These are phyloP conservation scores for Cheilosia scutellata DNA, from an alignment of 2,888 invertebrate genomes.

Conservation along the genomic window DNA sequence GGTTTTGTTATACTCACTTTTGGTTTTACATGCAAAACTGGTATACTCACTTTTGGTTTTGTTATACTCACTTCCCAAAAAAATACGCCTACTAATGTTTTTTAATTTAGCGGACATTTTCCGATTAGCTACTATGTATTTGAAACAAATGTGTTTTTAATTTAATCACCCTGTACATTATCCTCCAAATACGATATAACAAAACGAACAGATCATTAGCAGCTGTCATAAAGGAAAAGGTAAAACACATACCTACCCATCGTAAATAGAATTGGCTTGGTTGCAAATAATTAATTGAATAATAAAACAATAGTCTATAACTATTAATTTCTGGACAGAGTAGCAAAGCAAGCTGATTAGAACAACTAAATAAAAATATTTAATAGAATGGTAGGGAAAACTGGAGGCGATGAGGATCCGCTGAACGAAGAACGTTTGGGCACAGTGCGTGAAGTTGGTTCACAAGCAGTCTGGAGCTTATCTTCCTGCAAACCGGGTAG, in stretches of 20 bases:
- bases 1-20: too few species aligned
- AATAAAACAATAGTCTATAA: not conserved
- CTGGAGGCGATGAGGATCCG: conserved; percentile 81
- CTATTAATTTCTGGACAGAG: not conserved
- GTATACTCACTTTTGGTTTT: too few species aligned
- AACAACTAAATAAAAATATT: not conserved
- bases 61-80: too few species aligned
- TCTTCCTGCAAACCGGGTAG: conserved; percentile 99
- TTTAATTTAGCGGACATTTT: too few species aligned
- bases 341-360: not conserved
- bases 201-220: not conserved
- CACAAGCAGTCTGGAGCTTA: conserved; percentile 98
- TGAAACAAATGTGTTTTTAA: too few species aligned
- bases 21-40: too few species aligned
- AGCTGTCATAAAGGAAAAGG: not conserved
- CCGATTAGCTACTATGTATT: too few species aligned
- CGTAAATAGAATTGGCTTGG: not conserved
- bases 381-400: conserved; percentile 75
- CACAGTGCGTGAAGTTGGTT: conserved; percentile 92
- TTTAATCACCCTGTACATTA: not conserved
- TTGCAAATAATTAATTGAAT: not conserved
- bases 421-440: conserved; percentile 82
- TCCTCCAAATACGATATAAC: not conserved
- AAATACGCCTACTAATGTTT: too few species aligned
- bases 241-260: too few species aligned